Evolutionary conservation across 1,140 invertebrate species (phyloP), one percentile per base, ranked within the genome.

Genomic region (Drosophila baimaii): DNA sequence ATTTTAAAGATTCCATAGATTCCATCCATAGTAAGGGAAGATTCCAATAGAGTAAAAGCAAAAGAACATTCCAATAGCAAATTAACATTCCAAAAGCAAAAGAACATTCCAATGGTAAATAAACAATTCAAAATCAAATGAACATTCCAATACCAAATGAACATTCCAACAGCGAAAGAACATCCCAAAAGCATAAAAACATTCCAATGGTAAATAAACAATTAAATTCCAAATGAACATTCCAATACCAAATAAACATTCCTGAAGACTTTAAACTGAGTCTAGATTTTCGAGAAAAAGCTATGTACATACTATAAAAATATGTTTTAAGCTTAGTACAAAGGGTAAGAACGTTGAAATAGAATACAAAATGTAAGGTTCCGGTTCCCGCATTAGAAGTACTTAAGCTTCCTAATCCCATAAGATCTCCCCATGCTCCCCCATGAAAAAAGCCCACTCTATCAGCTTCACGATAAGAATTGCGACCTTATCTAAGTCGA

Each of bases 391-490:
- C 33, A 52, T 9, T 19, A 21, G 17, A 52, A 33, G 21, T 52
- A 9, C 13, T 21, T 52, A 6, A 21, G 49, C 49, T 21, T 10
- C 8, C 15, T 35, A 52, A 51, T 51, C 10, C n/a, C 25, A 13
- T n/a, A 12, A 29, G 25, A 19, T 31, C 13, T 19, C 1, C 23
- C 15, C 13, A 15, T 39, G 21, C n/a, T 9, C 27, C 6, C 4
- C 17, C 17, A 10, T 9, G 9, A n/a, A 59, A 21, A n/a, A n/a
- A n/a, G n/a, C 25, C 55, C 57, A 23, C 35, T 59, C 21, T 49
- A 35, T 31, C 29, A 9, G 23, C 5, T 65, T 39, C 6, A n/a
- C 12, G 29, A 43, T 70, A 72, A 62, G 29, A 33, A 23, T 12
- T 12, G 15, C 13, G 0, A 29, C 23, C 43, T 39, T 68, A 41